Percentiles rank a stretch among this genome's conserved stretches.
These are phyloP conservation scores for Helogale parvula DNA, from an alignment of 2,113 vertebrate genomes.

Conservation along the genomic window DNA sequence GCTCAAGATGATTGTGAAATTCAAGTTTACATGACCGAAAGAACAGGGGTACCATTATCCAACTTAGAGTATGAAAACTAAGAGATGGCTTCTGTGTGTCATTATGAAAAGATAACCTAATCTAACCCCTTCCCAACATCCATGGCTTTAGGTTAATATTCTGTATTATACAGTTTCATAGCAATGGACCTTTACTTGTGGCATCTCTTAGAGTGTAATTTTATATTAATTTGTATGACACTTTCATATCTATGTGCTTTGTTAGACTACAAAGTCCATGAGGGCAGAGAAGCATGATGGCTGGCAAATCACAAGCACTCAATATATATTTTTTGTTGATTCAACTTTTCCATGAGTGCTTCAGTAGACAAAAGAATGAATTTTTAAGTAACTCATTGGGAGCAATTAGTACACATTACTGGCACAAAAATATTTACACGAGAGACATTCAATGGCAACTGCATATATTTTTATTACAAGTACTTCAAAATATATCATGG, in stretches of 20 bases:
- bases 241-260: neutral
- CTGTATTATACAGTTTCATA: neutral
- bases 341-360: neutral
- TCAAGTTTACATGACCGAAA: neutral
- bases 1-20: neutral
- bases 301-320: neutral
- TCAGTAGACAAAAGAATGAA: neutral
- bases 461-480: neutral
- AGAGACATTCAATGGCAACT: neutral
- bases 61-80: constrained; percentile 36
- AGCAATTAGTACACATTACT: neutral
- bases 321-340: neutral
- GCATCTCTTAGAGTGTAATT: neutral
- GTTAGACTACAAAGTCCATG: neutral
- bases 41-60: neutral
- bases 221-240: neutral
- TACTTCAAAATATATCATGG: constrained; percentile 2
- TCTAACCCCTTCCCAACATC: neutral
- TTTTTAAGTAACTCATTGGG: neutral
- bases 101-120: neutral
- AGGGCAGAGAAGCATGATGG: neutral
- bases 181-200: neutral
- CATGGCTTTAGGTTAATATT: neutral
- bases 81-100: neutral
- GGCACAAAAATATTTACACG: neutral